These are phyloP conservation scores for Drosophila yooni DNA, from an alignment of 2,888 invertebrate genomes.

Conservation along the genomic window DNA sequence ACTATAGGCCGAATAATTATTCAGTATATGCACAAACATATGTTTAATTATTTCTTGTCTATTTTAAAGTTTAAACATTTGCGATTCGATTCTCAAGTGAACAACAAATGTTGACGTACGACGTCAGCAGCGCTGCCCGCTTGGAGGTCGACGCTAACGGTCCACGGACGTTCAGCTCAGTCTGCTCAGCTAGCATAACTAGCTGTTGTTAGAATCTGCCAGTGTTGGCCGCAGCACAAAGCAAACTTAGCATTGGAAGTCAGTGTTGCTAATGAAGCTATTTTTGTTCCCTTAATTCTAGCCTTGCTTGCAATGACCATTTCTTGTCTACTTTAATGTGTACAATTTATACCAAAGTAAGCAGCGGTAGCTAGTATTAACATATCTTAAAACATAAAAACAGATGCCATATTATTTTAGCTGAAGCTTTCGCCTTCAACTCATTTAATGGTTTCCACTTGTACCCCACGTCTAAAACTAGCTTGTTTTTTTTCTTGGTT, in stretches of 20 bases:
- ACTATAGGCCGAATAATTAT: slow-evolving; percentile 26
- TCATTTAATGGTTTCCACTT: background rate
- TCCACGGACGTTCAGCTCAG: slow-evolving; percentile 17
- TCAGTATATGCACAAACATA: slow-evolving; percentile 3
- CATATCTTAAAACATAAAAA: background rate
- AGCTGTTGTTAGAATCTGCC: background rate
- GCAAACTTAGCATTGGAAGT: slow-evolving; percentile 15
- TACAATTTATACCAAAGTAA: background rate
- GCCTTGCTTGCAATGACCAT: background rate
- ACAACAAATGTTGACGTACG: slow-evolving; percentile 67
- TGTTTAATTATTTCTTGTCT: background rate
- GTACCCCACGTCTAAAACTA: slow-evolving; percentile 13
- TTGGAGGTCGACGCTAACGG: slow-evolving; percentile 67
- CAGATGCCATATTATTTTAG: background rate
- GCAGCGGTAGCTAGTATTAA: background rate
- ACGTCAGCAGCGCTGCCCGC: slow-evolving; percentile 45
- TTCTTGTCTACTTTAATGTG: background rate
- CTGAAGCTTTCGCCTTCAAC: background rate
- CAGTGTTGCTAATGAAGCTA: slow-evolving; percentile 22
- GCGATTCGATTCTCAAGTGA: slow-evolving; percentile 28
- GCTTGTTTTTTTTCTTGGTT: slow-evolving; percentile 10
- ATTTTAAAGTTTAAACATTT: slow-evolving; percentile 19
- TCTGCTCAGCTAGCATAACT: slow-evolving; percentile 39
- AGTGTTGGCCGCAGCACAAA: background rate
- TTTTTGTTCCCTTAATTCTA: background rate